phyloP scores from a whole-genome alignment of 2,113 vertebrate species.

The Hyperoodon ampullatus region DNA sequence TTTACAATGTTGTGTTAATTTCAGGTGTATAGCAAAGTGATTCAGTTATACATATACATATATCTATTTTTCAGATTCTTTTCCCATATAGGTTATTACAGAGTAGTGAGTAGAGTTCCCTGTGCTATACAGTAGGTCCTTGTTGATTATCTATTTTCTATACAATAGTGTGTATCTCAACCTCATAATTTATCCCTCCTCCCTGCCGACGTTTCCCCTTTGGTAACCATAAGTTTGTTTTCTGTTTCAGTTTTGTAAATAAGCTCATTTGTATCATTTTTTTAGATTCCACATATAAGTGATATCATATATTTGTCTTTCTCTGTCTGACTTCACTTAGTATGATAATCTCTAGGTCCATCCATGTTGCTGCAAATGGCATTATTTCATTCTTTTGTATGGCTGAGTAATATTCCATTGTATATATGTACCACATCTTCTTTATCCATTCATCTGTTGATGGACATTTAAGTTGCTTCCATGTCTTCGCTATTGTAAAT shows the following conservation, averaged over 20 bases:
- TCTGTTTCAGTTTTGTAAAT: background rate
- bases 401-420: background rate
- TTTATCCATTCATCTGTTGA: too few species aligned
- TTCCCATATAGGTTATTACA: background rate
- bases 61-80: background rate
- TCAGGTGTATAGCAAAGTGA: background rate
- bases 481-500: too few species aligned
- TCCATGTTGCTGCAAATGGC: background rate
- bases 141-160: background rate
- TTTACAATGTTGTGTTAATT: background rate
- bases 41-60: background rate
- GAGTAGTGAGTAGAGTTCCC: background rate
- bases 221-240: background rate
- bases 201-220: background rate
- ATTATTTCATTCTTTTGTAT: background rate
- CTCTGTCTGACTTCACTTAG: background rate
- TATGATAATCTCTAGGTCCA: background rate
- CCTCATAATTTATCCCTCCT: background rate
- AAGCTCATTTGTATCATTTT: background rate
- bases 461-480: too few species aligned
- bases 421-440: background rate
- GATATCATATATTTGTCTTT: background rate
- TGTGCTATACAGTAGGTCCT: background rate
- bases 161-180: background rate
- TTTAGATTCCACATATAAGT: background rate